Percentiles rank a stretch among this genome's conserved stretches.
phyloP scores from a whole-genome alignment of 92 coral and sea anemone genomes.

The Palythoa grandiflora region DNA sequence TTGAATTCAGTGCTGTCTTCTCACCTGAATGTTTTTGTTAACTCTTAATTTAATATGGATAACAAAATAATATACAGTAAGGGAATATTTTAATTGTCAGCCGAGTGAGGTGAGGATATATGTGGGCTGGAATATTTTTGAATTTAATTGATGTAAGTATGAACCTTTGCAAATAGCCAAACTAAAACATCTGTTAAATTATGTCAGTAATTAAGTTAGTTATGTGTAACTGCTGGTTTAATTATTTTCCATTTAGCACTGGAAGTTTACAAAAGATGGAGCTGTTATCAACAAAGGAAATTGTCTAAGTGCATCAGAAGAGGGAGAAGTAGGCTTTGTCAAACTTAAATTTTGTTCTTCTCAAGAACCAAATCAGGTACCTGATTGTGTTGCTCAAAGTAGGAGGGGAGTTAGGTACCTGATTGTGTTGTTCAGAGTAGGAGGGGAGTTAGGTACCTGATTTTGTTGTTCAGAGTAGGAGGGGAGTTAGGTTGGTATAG shows the following conservation, averaged over 20 bases:
- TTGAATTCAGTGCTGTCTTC: too few relatives aligned
- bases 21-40: too few relatives aligned
- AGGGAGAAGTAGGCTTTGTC: not conserved
- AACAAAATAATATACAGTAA: too few relatives aligned
- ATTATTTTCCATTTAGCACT: not conserved
- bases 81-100: too few relatives aligned
- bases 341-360: not conserved
- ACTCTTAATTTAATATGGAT: too few relatives aligned
- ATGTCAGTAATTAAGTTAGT: too few relatives aligned
- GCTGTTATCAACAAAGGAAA: slow-evolving; percentile 12
- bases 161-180: too few relatives aligned
- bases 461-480: not conserved
- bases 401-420: not conserved
- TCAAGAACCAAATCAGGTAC: slow-evolving; percentile 34
- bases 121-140: too few relatives aligned
- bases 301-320: slow-evolving; percentile 21
- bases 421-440: not conserved
- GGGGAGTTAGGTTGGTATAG: too few relatives aligned
- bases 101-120: too few relatives aligned
- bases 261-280: slow-evolving; percentile 22
- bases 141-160: too few relatives aligned
- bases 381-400: not conserved
- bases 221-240: not conserved
- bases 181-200: too few relatives aligned
- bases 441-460: not conserved